Base-by-base conservation (phyloP, 2,888 invertebrate species). In the Oegoconia quadripuncta region DNA sequence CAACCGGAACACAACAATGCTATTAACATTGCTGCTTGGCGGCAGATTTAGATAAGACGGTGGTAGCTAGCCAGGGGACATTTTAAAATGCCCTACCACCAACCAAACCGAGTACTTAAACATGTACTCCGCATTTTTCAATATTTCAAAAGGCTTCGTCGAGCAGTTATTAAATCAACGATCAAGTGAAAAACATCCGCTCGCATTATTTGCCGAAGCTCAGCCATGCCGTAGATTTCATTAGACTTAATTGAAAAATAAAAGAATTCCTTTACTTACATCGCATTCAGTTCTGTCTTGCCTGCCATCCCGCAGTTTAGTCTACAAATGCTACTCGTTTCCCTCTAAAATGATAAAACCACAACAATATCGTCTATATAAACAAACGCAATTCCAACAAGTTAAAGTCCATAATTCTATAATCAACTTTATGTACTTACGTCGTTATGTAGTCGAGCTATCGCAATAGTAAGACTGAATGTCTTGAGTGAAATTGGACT, bases 221-320 rank as follows among this genome's bases (percentile, higher is more conserved):
- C 45, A 41, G 45, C 47, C 44, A 38, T 41, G 46, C 54, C 50
- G 51, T 68, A 67, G 62, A 69, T 76, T 78, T 73, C 75, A 77
- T 74, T 75, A 71, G 59, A 73, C 59, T 67, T 76, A 76, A 77
- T 78, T 78, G 74, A 75, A 74, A 75, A 77, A 74, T 74, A 73
- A 74, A 75, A 70, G 71, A 68, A 74, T 75, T 71, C 70, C 60
- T 67, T 74, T 71, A 77, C 75, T 74, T 71, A 74, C 72, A 68
- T 62, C 61, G 71, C 73, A 70, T 73, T 69, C 69, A 67, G 69
- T 54, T 46, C 51, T 63, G 64, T 74, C 73, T 73, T 58, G 59
- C 63, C 64, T 62, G 69, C 69, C 65, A 68, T 67, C 67, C 69
- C 63, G 49, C 70, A 75, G 74, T 74, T 76, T 72, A 78, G 65